Percentiles rank a stretch among this genome's conserved stretches.
Evolutionary conservation across 2,888 invertebrate genomes (phyloP).

Genomic region (Ctena decussata): DNA sequence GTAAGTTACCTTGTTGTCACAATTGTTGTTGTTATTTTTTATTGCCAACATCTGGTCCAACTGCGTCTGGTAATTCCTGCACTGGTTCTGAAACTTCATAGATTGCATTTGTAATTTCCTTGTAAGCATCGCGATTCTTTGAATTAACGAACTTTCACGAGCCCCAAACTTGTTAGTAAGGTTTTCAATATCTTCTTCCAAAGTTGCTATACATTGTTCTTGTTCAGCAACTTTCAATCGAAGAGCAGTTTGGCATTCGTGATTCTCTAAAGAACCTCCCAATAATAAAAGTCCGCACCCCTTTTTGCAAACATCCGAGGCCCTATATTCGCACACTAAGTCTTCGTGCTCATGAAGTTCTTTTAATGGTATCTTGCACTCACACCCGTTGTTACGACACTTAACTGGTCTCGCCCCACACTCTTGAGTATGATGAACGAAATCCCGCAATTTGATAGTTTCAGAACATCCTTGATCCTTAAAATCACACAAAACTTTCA

Average conservation of each 20-base stretch:
- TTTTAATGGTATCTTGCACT: constrained; percentile 49
- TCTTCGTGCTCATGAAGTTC: constrained; percentile 70
- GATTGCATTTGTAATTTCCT: constrained; percentile 73
- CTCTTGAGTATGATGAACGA: constrained; percentile 67
- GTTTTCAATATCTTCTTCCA: constrained; percentile 69
- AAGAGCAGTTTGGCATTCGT: constrained; percentile 75
- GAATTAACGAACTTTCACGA: constrained; percentile 73
- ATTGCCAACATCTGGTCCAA: not conserved
- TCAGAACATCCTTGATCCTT: constrained; percentile 71
- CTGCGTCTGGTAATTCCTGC: constrained; percentile 58
- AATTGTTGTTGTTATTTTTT: constrained; percentile 35
- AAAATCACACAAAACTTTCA: constrained; percentile 79
- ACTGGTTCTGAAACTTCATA: constrained; percentile 69
- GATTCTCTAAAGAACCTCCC: constrained; percentile 54
- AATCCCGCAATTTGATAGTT: constrained; percentile 71
- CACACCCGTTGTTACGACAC: constrained; percentile 76
- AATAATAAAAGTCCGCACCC: constrained; percentile 75
- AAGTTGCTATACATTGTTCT: constrained; percentile 63
- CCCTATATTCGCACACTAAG: constrained; percentile 71
- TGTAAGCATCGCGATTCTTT: constrained; percentile 70
- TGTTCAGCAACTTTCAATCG: constrained; percentile 66
- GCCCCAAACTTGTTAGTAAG: constrained; percentile 60
- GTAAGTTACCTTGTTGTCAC: constrained; percentile 27
- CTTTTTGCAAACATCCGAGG: constrained; percentile 74
- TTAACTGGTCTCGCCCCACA: constrained; percentile 71